phyloP scores from a whole-genome alignment of 2,888 invertebrate species.

The Polymixis flavicincta region DNA sequence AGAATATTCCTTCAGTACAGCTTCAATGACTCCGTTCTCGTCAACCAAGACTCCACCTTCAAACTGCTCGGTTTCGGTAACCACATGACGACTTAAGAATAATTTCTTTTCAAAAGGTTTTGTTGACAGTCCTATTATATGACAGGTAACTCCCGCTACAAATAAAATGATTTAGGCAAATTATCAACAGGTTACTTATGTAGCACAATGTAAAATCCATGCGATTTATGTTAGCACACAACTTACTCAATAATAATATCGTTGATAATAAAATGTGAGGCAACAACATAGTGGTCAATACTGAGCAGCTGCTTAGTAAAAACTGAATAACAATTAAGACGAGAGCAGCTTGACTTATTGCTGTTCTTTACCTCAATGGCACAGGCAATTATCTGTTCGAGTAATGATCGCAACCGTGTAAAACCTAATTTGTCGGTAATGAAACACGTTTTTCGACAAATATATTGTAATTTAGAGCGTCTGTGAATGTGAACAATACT shows the following conservation, averaged over 20 bases:
- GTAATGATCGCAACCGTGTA: slow-evolving; percentile 36
- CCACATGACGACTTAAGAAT: slow-evolving; percentile 85
- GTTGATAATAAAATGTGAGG: slow-evolving; percentile 47
- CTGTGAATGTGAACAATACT: slow-evolving; percentile 3
- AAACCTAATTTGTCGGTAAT: slow-evolving; percentile 36
- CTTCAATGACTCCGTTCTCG: slow-evolving; percentile 90
- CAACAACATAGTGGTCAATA: slow-evolving; percentile 59
- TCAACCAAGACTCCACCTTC: slow-evolving; percentile 91
- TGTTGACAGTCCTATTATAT: slow-evolving; percentile 45
- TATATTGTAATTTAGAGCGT: slow-evolving; percentile 1
- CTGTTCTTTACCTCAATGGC: slow-evolving; percentile 58
- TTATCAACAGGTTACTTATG: not conserved
- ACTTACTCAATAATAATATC: slow-evolving; percentile 62
- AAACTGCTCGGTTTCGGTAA: slow-evolving; percentile 87
- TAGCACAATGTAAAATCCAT: slow-evolving; percentile 2
- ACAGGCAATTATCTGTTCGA: slow-evolving; percentile 52
- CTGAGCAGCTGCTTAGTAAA: slow-evolving; percentile 49
- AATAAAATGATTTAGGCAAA: slow-evolving; percentile 40
- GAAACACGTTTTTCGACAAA: slow-evolving; percentile 40
- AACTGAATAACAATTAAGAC: slow-evolving; percentile 57
- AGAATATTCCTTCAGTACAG: slow-evolving; percentile 85
- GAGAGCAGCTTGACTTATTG: slow-evolving; percentile 31
- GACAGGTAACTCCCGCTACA: slow-evolving; percentile 54
- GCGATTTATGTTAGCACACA: slow-evolving; percentile 4
- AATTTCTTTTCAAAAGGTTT: slow-evolving; percentile 72